Evolutionary conservation across 2,797 vertebrate genomes (phyloP), one percentile per base, ranked within the genome.

Genomic region (Tympanoctomys barrerae): DNA sequence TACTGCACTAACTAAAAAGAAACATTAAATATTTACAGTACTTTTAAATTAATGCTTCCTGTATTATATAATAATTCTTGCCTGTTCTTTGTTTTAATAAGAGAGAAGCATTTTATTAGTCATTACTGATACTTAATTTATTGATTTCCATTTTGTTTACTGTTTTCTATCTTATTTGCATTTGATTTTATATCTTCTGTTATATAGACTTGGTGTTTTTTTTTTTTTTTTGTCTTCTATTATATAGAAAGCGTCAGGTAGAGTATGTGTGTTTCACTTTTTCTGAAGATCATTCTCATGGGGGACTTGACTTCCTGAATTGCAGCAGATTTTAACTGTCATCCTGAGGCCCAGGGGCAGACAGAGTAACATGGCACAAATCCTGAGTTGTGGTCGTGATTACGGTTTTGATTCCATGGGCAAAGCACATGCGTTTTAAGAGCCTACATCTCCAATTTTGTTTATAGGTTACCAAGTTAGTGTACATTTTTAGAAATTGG

Each of bases 1-100:
- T 77, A 77, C 6, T 49, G 6, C 49, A 46, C 46, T 77, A 77
- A 18, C 73, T 77, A 49, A 77, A 77, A 49, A 49, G 11, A 49
- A 49, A 31, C 14, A 46, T 7, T 75, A 46, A 49, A 49, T 26
- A 77, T 49, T 46, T 24, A 49, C 42, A 31, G 42, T 46, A 49
- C 42, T 49, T 77, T 77, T 77, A 42, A 49, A 9, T 77, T 49
- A 49, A 46, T 77, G 26, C 42, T 77, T 77, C 6, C 42, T 46
- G 11, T 88, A 77, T 57, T 52, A n/a, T 59, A 31, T 7, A 61
- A 33, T 2, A 12, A 33, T 80, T 96, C 80, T 84, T 85, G n/a
- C 59, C 52, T 64, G 26, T 22, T 75, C 33, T 70, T 89, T 87
- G 66, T 52, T 84, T 85, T 94, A 78, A n/a, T 92, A 85, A 90